A percentile compares a stretch with the other conserved stretches of the same genome.
Evolutionary conservation across 2,888 invertebrate genomes (phyloP).

Genomic region (Drosophila lacicola): DNA sequence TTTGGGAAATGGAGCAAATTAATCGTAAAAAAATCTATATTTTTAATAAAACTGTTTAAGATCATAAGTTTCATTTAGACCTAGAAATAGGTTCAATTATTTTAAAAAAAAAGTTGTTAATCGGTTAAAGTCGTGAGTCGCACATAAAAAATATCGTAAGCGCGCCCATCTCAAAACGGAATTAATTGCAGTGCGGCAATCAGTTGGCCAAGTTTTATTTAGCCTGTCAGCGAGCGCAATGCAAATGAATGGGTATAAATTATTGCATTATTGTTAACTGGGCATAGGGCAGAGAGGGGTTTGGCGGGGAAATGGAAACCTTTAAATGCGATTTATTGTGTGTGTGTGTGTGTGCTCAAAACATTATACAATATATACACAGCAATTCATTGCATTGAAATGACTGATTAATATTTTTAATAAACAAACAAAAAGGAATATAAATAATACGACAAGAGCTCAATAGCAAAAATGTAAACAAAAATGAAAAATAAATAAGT

Average conservation of each 20-base stretch:
- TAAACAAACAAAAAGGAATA: conserved; percentile 62
- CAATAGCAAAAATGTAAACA: conserved; percentile 23
- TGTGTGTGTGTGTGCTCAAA: conserved; percentile 17
- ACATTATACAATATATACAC: conserved; percentile 25
- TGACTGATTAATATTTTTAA: conserved; percentile 83
- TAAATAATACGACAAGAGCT: conserved; percentile 36
- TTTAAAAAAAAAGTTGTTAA: too few relatives aligned
- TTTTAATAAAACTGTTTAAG: too few relatives aligned
- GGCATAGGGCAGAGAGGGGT: background rate
- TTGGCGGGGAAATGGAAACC: conserved; percentile 17
- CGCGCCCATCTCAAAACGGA: conserved; percentile 6
- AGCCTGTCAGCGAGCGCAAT: conserved; percentile 58
- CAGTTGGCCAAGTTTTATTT: conserved; percentile 55
- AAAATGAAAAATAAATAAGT: background rate
- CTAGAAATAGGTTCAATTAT: too few relatives aligned
- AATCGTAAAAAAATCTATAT: too few relatives aligned
- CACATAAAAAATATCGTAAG: background rate
- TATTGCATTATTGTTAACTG: conserved; percentile 67
- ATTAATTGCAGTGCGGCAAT: conserved; percentile 62
- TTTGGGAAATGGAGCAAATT: too few relatives aligned
- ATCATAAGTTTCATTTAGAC: too few relatives aligned
- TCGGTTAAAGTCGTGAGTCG: too few relatives aligned
- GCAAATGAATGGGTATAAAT: conserved; percentile 67
- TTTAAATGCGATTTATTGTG: conserved; percentile 48
- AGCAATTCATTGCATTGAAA: conserved; percentile 82